These are phyloP conservation scores for Epistrophella euchroma DNA, from an alignment of 2,888 invertebrate genomes.

Conservation along the genomic window DNA sequence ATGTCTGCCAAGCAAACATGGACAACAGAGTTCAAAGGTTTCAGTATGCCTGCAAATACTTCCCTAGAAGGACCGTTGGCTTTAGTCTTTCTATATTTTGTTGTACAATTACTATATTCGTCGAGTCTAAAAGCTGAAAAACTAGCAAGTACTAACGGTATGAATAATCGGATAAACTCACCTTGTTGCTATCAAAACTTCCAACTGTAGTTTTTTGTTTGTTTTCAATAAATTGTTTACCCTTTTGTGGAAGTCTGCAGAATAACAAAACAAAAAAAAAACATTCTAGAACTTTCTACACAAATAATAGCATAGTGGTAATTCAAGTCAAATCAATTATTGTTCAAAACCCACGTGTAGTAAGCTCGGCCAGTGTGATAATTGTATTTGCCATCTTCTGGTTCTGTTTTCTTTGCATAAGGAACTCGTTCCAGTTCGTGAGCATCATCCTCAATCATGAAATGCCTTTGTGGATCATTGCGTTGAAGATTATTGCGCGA, in stretches of 20 bases:
- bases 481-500: conserved; percentile 67
- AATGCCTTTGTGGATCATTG: conserved; percentile 77
- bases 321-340: not conserved
- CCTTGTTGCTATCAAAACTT: conserved; percentile 43
- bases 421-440: conserved; percentile 79
- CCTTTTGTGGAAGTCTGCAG: conserved; percentile 76
- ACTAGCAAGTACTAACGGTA: not conserved
- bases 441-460: conserved; percentile 78
- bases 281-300: conserved; percentile 1
- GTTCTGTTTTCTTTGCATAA: conserved; percentile 49
- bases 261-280: conserved; percentile 19
- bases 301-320: not conserved
- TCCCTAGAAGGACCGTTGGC: no score
- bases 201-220: conserved; percentile 76
- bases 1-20: no score
- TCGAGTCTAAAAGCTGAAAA: no score
- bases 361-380: conserved; percentile 78
- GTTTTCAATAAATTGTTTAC: conserved; percentile 72
- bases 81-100: no score
- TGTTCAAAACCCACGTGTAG: conserved; percentile 76
- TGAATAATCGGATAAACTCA: not conserved
- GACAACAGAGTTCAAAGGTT: no score
- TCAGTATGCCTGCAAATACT: no score
- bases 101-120: no score
- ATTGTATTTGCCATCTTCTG: conserved; percentile 72